Base-by-base conservation (phyloP, 2,888 invertebrate genomes). In the Gastrophysa polygoni region DNA sequence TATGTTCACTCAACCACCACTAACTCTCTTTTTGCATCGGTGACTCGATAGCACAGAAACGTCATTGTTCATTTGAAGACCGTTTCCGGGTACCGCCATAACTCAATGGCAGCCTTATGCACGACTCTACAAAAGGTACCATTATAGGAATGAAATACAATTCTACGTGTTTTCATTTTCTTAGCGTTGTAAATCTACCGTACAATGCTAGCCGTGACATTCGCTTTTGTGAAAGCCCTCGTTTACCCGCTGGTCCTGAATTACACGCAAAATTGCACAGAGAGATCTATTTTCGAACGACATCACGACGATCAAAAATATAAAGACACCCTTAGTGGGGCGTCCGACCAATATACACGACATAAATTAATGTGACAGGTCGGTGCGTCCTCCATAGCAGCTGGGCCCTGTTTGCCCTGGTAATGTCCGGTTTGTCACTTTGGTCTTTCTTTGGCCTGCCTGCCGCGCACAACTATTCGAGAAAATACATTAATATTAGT, bases 401-500 rank as follows among this genome's bases (percentile, higher is more conserved):
- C 72, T 73, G 73, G 24, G 28, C 38, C 28, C 44, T 47, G 47
- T 47, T 56, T 56, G 48, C 29, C 56, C 56, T 47, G 47, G 32
- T 56, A 56, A 56, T 56, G 46, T 47, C 48, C 56, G 56, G 34
- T 52, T 48, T 57, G 57, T 49, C 49, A 48, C 57, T 48, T 57
- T 16, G 46, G 57, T 57, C 64, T 50, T 66, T 70, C 75, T 74
- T 75, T 72, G 66, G 67, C 69, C 66, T 69, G 70, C 75, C 75
- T 68, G 73, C 73, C 71, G 77, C 43, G 67, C 75, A 75, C 71
- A 73, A 75, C 79, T 78, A 80, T 80, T 81, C 78, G 75, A 74
- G 77, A 32, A 78, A 80, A 80, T 80, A 78, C 78, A 81, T 79
- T 77, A 75, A 77, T 77, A 78, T 81, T 80, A 80, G 80, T 79